phyloP scores from a whole-genome alignment of 2,888 invertebrate genomes.

The Callyntrura sp. region DNA sequence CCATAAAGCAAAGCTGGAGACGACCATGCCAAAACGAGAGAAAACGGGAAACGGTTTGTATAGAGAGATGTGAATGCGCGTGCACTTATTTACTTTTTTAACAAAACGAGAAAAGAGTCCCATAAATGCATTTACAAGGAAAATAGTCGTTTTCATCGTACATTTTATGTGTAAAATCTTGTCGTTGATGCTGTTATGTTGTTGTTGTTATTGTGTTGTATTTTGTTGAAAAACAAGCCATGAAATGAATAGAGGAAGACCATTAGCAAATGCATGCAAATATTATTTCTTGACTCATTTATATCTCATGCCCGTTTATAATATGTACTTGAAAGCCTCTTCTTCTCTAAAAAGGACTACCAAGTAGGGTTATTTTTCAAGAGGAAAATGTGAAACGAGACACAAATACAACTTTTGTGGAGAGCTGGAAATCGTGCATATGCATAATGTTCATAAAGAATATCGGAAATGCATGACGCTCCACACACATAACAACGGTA shows the following conservation, averaged over 20 bases:
- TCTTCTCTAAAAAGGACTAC: not conserved
- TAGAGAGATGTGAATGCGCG: slow-evolving; percentile 16
- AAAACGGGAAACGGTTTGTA: slow-evolving; percentile 16
- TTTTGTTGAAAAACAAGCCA: slow-evolving; percentile 47
- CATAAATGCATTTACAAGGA: slow-evolving; percentile 32
- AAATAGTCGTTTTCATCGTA: slow-evolving; percentile 6
- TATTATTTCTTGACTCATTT: slow-evolving; percentile 71
- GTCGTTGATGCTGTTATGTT: too few species aligned
- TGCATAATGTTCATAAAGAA: slow-evolving; percentile 29
- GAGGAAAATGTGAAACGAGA: not conserved
- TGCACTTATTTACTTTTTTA: not conserved
- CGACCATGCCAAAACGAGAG: slow-evolving; percentile 38
- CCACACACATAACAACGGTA: too few species aligned
- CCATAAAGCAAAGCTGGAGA: slow-evolving; percentile 43
- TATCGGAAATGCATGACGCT: slow-evolving; percentile 3
- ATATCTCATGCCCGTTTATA: slow-evolving; percentile 54
- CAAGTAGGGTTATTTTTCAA: not conserved
- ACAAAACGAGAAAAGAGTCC: slow-evolving; percentile 20
- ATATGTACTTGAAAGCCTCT: slow-evolving; percentile 50
- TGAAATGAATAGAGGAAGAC: slow-evolving; percentile 57
- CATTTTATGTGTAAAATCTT: not conserved
- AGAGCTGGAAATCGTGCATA: slow-evolving; percentile 5
- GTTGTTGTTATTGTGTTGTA: too few species aligned
- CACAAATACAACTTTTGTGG: too few species aligned
- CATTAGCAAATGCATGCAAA: slow-evolving; percentile 68